A percentile compares a stretch with the other conserved stretches of the same genome.
phyloP scores from a whole-genome alignment of 2,888 invertebrate genomes.

The Malthinus flaveolus region DNA sequence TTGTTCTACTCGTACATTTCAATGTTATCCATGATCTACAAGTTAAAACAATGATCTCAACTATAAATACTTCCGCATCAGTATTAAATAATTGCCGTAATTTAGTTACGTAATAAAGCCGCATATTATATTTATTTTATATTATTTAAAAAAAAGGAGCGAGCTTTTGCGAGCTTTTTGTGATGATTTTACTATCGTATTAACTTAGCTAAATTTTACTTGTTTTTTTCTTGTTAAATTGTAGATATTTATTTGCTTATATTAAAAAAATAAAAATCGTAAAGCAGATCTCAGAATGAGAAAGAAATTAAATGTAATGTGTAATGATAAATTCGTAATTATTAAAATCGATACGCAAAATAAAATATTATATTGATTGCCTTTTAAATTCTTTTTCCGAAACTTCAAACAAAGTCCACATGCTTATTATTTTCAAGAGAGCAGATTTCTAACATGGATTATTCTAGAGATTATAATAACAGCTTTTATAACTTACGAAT shows the following conservation, averaged over 20 bases:
- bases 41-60: slow-evolving; percentile 20
- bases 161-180: slow-evolving; percentile 8
- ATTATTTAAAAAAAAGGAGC: slow-evolving; percentile 4
- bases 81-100: slow-evolving; percentile 27
- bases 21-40: slow-evolving; percentile 37
- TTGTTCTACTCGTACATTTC: slow-evolving; percentile 45
- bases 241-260: slow-evolving; percentile 28
- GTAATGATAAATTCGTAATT: too few relatives aligned
- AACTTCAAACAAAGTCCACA: too few relatives aligned
- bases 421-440: too few relatives aligned
- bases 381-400: too few relatives aligned
- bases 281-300: slow-evolving; percentile 22
- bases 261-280: slow-evolving; percentile 1
- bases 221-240: slow-evolving; percentile 14
- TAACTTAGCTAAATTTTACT: slow-evolving; percentile 23
- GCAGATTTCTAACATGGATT: too few relatives aligned
- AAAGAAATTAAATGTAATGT: slow-evolving; percentile 15
- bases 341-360: too few relatives aligned
- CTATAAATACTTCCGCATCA: slow-evolving; percentile 21
- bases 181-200: slow-evolving; percentile 21
- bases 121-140: slow-evolving; percentile 23
- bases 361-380: too few relatives aligned
- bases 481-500: too few relatives aligned
- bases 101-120: slow-evolving; percentile 12
- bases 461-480: too few relatives aligned